A percentile compares a stretch with the other conserved stretches of the same genome.
These are phyloP conservation scores for Paramormyrops kingsleyae DNA, from an alignment of 2,113 vertebrate genomes.

Conservation along the genomic window DNA sequence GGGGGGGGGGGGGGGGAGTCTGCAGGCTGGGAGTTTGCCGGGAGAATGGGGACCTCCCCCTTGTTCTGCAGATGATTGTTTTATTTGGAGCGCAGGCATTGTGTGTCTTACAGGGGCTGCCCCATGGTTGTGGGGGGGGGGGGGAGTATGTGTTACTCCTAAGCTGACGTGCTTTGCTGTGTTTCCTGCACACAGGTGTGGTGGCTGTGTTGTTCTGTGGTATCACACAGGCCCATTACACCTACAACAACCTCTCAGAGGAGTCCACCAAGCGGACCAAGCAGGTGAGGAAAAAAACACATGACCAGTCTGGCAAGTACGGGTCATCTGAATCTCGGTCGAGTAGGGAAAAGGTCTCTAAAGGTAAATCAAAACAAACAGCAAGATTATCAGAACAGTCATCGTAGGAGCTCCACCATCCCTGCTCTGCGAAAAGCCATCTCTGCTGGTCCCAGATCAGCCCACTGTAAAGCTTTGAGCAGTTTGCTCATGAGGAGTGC, in stretches of 20 bases:
- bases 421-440: neutral
- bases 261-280: slow-evolving; percentile 90
- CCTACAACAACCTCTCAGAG: slow-evolving; percentile 84
- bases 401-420: neutral
- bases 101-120: neutral
- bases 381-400: neutral
- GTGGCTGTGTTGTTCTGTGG: slow-evolving; percentile 92
- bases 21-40: no score
- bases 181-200: slow-evolving; percentile 64
- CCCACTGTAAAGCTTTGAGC: neutral
- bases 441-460: neutral
- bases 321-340: neutral
- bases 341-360: neutral
- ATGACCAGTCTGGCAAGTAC: neutral
- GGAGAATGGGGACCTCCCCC: neutral
- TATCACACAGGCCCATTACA: slow-evolving; percentile 94
- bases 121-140: neutral
- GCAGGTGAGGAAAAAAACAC: slow-evolving; percentile 65
- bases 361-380: neutral
- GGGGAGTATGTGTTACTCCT: no score
- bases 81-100: neutral
- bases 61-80: neutral
- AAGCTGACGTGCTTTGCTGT: neutral
- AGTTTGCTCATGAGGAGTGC: neutral
- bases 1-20: neutral